Base-by-base conservation (phyloP, 2,888 invertebrate species). In the Folsomia candida region DNA sequence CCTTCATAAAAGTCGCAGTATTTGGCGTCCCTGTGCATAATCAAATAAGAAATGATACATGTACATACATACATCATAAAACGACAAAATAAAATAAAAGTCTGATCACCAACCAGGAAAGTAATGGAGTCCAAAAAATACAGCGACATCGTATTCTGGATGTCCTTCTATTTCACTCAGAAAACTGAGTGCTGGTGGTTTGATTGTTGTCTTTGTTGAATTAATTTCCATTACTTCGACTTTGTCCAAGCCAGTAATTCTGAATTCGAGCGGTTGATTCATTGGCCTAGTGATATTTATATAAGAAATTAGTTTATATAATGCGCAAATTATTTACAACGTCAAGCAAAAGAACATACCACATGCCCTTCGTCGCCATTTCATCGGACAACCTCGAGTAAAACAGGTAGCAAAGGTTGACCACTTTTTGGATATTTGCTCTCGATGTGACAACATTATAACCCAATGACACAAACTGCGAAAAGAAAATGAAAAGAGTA, bases 381-480 rank as follows among this genome's bases (percentile, higher is more conserved):
- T 47, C 47, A 47, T 47, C 47, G 9, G 9, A 9, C 47, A 47
- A 18, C 47, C 47, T 9, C 47, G 47, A 11, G 18, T 47, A 47
- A 47, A 11, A 47, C 47, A 47, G 18, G 18, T 47, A 47, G 18
- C 47, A 47, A 18, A 47, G 47, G 37, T 64, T n/a, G 18, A 64
- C 64, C 2, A 64, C 64, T n/a, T 47, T n/a, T 26, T 64, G 64
- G 24, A 64, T 24, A 11, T 24, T 24, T 14, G 18, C 2, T 6
- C 51, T 28, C 22, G 51, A 51, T 18, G 64, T 64, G 26, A 64
- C 26, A n/a, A 64, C 64, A 18, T 24, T 27, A 37, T 24, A 64
- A 51, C 51, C 51, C 47, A 47, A 47, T n/a, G n/a, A n/a, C n/a
- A n/a, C n/a, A n/a, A n/a, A n/a, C n/a, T n/a, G n/a, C n/a, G n/a